Base-by-base conservation (phyloP, 2,888 invertebrate species). In the Ectemnius continuus region DNA sequence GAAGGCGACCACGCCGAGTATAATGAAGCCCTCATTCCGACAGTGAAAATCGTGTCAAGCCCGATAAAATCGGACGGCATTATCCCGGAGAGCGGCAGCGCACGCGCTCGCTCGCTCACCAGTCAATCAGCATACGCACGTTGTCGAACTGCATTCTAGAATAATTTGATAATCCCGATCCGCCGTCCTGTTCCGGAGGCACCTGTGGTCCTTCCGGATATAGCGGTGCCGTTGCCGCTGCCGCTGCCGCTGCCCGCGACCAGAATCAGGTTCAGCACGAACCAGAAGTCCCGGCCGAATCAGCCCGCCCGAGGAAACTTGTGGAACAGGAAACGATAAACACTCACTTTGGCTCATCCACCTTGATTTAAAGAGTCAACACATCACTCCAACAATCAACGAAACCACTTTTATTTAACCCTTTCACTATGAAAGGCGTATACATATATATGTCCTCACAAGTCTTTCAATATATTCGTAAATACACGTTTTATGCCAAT, bases 101-200 rank as follows among this genome's bases (percentile, higher is more conserved):
- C 36, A 11, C 36, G 36, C 52, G n/a, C 14, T 13, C 13, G 8
- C 52, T n/a, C 52, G n/a, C 14, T 13, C 13, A 13, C 52, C 52
- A 52, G 16, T 52, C 52, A 16, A 16, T 52, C 52, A 16, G 52
- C 14, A 14, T 52, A 16, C n/a, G 14, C 52, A 16, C 14, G 52
- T 52, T 14, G 14, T 16, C 52, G n/a, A 52, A 52, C 52, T 52
- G 16, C 52, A 52, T 52, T 52, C 52, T 52, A 52, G 52, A 14
- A 52, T 52, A 52, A 52, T 52, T 52, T 16, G 52, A 52, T 52
- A 52, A 52, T 52, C 52, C 52, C n/a, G 52, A 52, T 52, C 52
- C 52, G 6, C n/a, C n/a, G n/a, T 52, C 52, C 36, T 36, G 36
- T 36, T 36, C 36, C 36, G 36, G 5, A 36, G 52, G 16, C 52